Percentiles rank a stretch among this genome's conserved stretches.
These are phyloP conservation scores for Paramuricea clavata DNA, from an alignment of 92 coral and sea anemone genomes.

Conservation along the genomic window DNA sequence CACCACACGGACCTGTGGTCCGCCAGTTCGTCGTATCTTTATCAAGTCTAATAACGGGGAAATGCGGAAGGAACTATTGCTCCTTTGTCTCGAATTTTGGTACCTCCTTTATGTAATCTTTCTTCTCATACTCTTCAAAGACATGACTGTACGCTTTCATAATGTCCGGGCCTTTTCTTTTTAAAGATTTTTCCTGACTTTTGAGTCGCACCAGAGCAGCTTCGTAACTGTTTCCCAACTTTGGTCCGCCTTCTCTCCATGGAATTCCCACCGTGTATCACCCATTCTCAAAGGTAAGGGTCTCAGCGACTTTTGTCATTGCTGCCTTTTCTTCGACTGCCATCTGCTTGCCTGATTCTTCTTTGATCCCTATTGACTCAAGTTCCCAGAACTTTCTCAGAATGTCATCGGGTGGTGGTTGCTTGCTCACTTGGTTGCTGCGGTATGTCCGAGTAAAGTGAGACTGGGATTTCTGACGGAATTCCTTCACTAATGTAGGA, in stretches of 20 bases:
- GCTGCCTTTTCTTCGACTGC: conserved; percentile 53
- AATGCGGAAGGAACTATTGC: conserved; percentile 34
- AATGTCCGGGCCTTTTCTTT: conserved; percentile 54
- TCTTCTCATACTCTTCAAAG: conserved; percentile 52
- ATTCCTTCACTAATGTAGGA: conserved; percentile 49
- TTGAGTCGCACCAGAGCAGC: conserved; percentile 57
- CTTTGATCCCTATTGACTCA: conserved; percentile 52
- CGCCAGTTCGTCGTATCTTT: background rate
- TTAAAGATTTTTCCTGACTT: conserved; percentile 55
- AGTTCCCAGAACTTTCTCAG: conserved; percentile 61
- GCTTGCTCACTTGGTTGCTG: background rate
- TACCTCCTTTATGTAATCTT: conserved; percentile 14
- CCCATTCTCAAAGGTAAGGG: conserved; percentile 33
- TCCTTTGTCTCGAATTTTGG: background rate
- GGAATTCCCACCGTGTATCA: conserved; percentile 60
- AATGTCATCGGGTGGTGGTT: conserved; percentile 27
- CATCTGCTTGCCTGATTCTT: background rate
- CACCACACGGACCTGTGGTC: background rate
- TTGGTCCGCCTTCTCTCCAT: conserved; percentile 62
- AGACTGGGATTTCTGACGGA: conserved; percentile 26
- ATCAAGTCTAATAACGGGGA: conserved; percentile 10
- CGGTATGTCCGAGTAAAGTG: conserved; percentile 58
- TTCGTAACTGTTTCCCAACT: conserved; percentile 60
- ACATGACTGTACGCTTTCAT: conserved; percentile 56
- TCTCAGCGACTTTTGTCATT: conserved; percentile 36